Percentiles rank a stretch among this genome's conserved stretches.
These are phyloP conservation scores for Eulemur rubriventer DNA, from an alignment of 2,797 vertebrate genomes.

Conservation along the genomic window DNA sequence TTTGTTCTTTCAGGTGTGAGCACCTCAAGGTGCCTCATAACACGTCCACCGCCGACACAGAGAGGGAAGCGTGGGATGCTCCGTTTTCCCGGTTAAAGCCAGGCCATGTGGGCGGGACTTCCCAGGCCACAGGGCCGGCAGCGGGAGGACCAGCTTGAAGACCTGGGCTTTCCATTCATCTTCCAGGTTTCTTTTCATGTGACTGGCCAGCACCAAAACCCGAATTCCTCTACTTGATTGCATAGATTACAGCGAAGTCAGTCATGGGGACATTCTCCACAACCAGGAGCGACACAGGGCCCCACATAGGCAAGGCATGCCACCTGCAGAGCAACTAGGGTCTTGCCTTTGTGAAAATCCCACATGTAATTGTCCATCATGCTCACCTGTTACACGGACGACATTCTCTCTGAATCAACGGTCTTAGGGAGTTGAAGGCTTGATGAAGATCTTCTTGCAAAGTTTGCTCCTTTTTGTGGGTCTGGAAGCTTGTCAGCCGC, in stretches of 20 bases:
- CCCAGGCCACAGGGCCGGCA: accelerated
- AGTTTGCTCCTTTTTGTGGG: background rate
- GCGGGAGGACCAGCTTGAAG: too few species aligned
- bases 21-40: background rate
- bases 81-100: background rate
- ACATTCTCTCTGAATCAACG: background rate
- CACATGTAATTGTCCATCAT: accelerated
- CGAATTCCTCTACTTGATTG: background rate
- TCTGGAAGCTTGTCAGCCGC: background rate
- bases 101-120: accelerated
- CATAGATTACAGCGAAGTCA: background rate
- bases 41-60: accelerated
- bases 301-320: accelerated
- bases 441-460: background rate
- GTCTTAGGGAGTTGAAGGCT: background rate
- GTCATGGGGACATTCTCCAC: accelerated
- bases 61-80: accelerated
- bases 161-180: background rate
- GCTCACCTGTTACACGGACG: background rate
- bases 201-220: background rate
- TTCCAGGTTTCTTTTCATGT: too few species aligned
- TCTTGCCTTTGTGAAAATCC: background rate
- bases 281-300: accelerated
- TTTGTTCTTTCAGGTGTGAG: background rate
- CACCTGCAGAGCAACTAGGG: accelerated